Base-by-base conservation (phyloP, 92 coral and sea anemone genomes). In the Metridium senile region DNA sequence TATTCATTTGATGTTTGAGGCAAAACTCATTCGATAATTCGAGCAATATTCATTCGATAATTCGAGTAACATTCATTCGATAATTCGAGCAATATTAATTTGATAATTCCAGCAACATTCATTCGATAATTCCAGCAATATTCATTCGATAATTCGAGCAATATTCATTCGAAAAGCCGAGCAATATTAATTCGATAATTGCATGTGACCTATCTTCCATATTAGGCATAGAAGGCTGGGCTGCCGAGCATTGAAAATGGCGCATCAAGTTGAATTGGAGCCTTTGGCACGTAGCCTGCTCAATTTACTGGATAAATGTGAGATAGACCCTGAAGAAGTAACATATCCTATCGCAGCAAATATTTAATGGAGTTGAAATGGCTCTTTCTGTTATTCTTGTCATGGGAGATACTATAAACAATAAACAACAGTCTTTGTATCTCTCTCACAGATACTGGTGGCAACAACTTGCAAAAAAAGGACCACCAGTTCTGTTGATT, bases 381-480 rank as follows among this genome's bases (percentile, higher is more conserved):
- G 51, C 9, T 45, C 62, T 81, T 59, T 61, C 80, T 28, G 85
- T 81, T 81, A 69, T 73, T 73, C 72, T 61, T 73, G 27, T 30
- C 64, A 73, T 76, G 72, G 66, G 68, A 29, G 83, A 68, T 78
- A 75, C 70, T 39, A 82, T 45, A 7, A 45, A 75, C 65, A 63
- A 52, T 75, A 82, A 82, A 82, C 76, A 74, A 52, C 87, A 67
- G 81, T 46, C 75, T 66, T 82, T 82, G 65, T 82, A 74, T 75
- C 69, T 53, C 52, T 71, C 75, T 39, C 85, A 81, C 62, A 73
- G 80, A 72, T 81, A 81, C 80, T 81, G 74, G 85, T 73, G 85
- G 85, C 85, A 81, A 63, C 79, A 81, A 71, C 74, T 82, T 73
- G 66, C 59, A 4, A 21, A n/a, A n/a, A n/a, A n/a, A n/a, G n/a